Percentiles rank a stretch among this genome's conserved stretches.
Evolutionary conservation across 2,113 vertebrate genomes (phyloP).

Genomic region (Cyprinus carpio): DNA sequence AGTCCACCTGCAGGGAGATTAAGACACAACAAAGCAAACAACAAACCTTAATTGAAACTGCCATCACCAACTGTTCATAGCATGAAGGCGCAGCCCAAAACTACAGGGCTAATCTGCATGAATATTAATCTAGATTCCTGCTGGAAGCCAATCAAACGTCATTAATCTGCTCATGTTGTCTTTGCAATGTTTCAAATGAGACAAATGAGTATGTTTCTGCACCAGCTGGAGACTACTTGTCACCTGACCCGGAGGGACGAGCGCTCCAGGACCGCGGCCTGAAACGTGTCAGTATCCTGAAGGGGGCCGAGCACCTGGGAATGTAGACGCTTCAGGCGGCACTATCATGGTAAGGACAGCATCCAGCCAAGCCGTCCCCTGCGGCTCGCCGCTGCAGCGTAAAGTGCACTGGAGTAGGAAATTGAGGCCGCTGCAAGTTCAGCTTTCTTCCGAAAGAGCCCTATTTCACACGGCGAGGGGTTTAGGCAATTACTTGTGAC

Average conservation of each 20-base stretch:
- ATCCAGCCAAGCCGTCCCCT: conserved; percentile 33
- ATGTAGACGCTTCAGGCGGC: neutral
- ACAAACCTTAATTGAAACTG: conserved; percentile 58
- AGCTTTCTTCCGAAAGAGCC: conserved; percentile 49
- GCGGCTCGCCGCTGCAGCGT: conserved; percentile 27
- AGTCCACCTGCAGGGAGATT: conserved; percentile 55
- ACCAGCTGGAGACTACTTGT: conserved; percentile 63
- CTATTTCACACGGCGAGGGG: conserved; percentile 54
- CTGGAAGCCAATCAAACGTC: conserved; percentile 67
- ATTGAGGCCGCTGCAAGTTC: conserved; percentile 55
- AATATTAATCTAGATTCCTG: conserved; percentile 71
- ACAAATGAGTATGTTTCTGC: conserved; percentile 61
- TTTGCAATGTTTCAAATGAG: conserved; percentile 59
- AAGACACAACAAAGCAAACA: conserved; percentile 55
- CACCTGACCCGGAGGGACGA: conserved; percentile 41
- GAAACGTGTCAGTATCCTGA: neutral
- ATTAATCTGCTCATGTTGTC: conserved; percentile 71
- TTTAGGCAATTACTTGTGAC: conserved; percentile 58
- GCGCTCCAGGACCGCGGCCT: neutral
- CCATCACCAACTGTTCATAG: conserved; percentile 52
- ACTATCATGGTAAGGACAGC: neutral
- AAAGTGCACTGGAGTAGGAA: conserved; percentile 53
- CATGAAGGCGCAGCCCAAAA: conserved; percentile 48
- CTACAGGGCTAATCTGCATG: conserved; percentile 64
- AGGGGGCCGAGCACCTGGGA: neutral